These are phyloP conservation scores for Thereuonema tuberculata DNA, from an alignment of 1,140 invertebrate genomes.

Conservation along the genomic window DNA sequence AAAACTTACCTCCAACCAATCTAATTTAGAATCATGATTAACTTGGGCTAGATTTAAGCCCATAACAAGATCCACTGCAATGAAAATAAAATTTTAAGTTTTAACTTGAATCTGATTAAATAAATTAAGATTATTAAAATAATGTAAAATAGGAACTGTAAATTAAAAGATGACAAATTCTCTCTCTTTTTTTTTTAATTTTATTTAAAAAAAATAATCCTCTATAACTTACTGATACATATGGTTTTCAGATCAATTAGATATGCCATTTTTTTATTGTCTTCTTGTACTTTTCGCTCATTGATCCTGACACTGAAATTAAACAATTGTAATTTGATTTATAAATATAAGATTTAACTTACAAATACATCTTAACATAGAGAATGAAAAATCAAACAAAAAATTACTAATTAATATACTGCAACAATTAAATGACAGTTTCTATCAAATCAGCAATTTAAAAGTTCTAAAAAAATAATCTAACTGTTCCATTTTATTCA, in stretches of 20 bases:
- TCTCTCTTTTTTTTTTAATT: too few species aligned
- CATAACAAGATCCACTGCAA: constrained; percentile 60
- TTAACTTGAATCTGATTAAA: background rate
- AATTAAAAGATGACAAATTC: too few species aligned
- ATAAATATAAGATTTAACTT: constrained; percentile 9
- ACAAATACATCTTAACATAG: background rate
- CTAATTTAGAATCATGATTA: constrained; percentile 79
- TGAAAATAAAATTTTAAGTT: background rate
- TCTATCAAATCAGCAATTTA: too few species aligned
- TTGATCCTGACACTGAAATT: constrained; percentile 66
- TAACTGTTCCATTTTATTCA: too few species aligned
- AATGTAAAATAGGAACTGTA: too few species aligned
- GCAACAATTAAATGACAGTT: too few species aligned
- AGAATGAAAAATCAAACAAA: background rate
- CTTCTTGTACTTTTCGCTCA: constrained; percentile 51
- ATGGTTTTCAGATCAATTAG: constrained; percentile 91
- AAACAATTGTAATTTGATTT: too few species aligned
- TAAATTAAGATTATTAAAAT: background rate
- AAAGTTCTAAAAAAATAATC: too few species aligned
- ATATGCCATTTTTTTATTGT: constrained; percentile 90
- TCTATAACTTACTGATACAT: constrained; percentile 46
- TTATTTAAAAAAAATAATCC: too few species aligned
- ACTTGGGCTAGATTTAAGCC: constrained; percentile 61
- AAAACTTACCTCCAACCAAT: constrained; percentile 69
- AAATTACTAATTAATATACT: too few species aligned